Percentiles rank a stretch among this genome's conserved stretches.
These are phyloP conservation scores for Madoqua kirkii DNA, from an alignment of 2,113 vertebrate species.

Conservation along the genomic window DNA sequence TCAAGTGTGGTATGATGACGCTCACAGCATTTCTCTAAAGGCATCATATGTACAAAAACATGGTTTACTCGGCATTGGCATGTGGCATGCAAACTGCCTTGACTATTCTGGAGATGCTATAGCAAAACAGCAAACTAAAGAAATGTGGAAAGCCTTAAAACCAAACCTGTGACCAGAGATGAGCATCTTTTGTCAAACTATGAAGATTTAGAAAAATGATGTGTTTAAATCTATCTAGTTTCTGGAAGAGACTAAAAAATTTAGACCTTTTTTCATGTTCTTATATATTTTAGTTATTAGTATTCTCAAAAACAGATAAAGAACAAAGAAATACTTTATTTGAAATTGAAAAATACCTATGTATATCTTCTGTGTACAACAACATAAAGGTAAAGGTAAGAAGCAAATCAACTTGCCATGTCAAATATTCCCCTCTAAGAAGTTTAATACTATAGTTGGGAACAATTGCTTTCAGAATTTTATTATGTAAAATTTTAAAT, in stretches of 20 bases:
- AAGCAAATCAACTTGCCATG: constrained; percentile 12
- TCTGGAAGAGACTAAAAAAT: constrained; percentile 48
- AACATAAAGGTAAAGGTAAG: constrained; percentile 7
- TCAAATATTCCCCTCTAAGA: constrained; percentile 27
- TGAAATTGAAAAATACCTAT: constrained; percentile 10
- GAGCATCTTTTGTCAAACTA: constrained; percentile 23
- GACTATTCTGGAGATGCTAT: constrained; percentile 84
- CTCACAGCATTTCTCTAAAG: constrained; percentile 90
- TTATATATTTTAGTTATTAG: not conserved
- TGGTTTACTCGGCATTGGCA: constrained; percentile 90
- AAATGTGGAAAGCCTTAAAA: constrained; percentile 92
- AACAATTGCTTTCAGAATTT: constrained; percentile 48
- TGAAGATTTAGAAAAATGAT: constrained; percentile 1
- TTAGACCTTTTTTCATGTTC: not conserved
- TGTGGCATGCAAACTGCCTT: constrained; percentile 94
- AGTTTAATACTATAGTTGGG: not conserved
- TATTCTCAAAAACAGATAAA: constrained; percentile 22
- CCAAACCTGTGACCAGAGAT: constrained; percentile 45
- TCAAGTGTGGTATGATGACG: constrained; percentile 96
- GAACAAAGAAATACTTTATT: constrained; percentile 32
- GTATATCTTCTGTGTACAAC: not conserved
- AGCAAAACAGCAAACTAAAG: constrained; percentile 84
- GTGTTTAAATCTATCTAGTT: not conserved
- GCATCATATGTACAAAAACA: constrained; percentile 77
- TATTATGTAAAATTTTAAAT: not conserved